Percentiles rank a stretch among this genome's conserved stretches.
Evolutionary conservation across 2,888 invertebrate genomes (phyloP).

Genomic region (Parnassius apollo): DNA sequence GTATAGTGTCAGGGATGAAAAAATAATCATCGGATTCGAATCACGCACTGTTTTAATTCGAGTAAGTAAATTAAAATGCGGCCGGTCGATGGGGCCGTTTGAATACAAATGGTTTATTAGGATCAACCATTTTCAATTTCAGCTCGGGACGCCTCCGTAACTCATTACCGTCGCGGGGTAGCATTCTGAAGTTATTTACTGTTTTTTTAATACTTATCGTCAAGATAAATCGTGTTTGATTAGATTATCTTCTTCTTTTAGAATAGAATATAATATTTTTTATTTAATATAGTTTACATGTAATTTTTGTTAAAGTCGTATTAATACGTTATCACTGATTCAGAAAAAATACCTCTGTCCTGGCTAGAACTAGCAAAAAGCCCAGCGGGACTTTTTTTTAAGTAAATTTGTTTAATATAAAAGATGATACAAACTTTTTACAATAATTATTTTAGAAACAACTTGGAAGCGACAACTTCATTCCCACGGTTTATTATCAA

Average conservation of each 20-base stretch:
- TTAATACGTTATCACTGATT: no score
- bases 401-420: no score
- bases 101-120: conserved; percentile 78
- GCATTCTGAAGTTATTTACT: conserved; percentile 62
- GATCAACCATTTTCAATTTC: conserved; percentile 63
- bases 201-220: conserved; percentile 57
- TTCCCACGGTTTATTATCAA: no score
- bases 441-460: no score
- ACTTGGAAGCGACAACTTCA: no score
- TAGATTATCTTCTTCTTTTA: conserved; percentile 31
- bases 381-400: no score
- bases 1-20: conserved; percentile 56
- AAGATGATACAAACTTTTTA: no score
- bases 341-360: no score
- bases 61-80: conserved; percentile 80
- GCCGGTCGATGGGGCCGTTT: conserved; percentile 59
- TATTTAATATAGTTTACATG: no score
- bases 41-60: conserved; percentile 78
- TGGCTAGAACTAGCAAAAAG: no score
- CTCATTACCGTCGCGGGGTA: conserved; percentile 61
- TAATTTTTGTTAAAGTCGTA: no score
- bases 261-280: no score
- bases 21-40: conserved; percentile 67
- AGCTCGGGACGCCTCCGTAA: conserved; percentile 45
- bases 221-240: conserved; percentile 52